Evolutionary conservation across 2,888 invertebrate species (phyloP), one percentile per base, ranked within the genome.

Genomic region (Venusia cambrica): DNA sequence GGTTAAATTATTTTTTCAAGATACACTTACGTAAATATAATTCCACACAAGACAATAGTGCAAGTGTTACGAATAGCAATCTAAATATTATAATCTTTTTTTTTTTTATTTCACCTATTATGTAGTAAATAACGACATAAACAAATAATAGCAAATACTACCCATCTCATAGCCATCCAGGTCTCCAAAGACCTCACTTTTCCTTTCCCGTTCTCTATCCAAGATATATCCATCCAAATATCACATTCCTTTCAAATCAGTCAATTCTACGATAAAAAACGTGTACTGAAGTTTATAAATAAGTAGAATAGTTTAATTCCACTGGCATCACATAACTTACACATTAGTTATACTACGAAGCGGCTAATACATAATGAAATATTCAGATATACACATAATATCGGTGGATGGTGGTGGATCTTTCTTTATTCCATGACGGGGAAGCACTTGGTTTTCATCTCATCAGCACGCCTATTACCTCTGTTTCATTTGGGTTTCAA

Each of bases 171-270:
- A 36, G 27, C 39, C 33, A n/a, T 40, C 49, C 16, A 36, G 36
- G 49, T 51, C 38, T 51, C 47, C 48, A 43, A 46, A 46, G 51
- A 56, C 45, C 33, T 31, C 48, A n/a, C n/a, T 52, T 51, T 54
- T 43, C 35, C 54, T 46, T 51, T 52, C 57, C 50, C n/a, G n/a
- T n/a, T n/a, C 49, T 62, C 15, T 14, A 24, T 17, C 25, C 27
- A 22, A 25, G 34, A 40, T 33, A 29, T 20, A 40, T 27, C 59
- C 58, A 51, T 51, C 71, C 73, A 72, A 72, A 66, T 81, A 83
- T 80, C 81, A 81, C 81, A 83, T 72, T 62, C 63, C 65, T 65
- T 67, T 64, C 72, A 73, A 73, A 70, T 80, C 81, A 83, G 80
- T 81, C 79, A 45, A 29, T 38, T 25, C 34, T 38, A 28, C 12